phyloP scores from a whole-genome alignment of 2,113 vertebrate species.

The Pogona vitticeps region DNA sequence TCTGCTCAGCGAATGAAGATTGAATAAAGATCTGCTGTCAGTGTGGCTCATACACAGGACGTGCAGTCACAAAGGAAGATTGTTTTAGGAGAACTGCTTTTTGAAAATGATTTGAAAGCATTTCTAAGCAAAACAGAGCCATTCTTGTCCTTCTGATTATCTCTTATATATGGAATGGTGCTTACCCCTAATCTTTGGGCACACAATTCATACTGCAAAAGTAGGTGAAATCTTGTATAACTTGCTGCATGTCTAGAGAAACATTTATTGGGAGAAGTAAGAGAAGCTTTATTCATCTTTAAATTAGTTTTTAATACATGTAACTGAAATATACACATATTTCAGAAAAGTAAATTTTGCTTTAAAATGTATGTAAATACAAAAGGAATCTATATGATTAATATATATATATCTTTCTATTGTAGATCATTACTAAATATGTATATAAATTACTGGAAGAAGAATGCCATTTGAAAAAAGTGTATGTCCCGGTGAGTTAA shows the following conservation, averaged over 20 bases:
- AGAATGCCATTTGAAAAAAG: slow-evolving; percentile 93
- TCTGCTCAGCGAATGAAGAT: slow-evolving; percentile 23
- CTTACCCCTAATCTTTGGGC: slow-evolving; percentile 47
- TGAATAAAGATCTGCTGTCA: slow-evolving; percentile 35
- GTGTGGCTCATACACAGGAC: slow-evolving; percentile 38
- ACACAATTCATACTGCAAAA: slow-evolving; percentile 28
- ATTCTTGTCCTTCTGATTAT: slow-evolving; percentile 41
- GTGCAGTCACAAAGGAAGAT: slow-evolving; percentile 28
- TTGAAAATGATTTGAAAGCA: slow-evolving; percentile 44
- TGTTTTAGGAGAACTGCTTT: slow-evolving; percentile 33
- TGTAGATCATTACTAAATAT: slow-evolving; percentile 94
- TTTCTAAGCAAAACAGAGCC: slow-evolving; percentile 33
- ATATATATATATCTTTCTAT: too few species aligned
- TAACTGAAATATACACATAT: too few species aligned
- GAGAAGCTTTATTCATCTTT: not conserved
- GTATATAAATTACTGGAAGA: slow-evolving; percentile 93
- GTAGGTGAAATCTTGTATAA: slow-evolving; percentile 20
- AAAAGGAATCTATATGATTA: slow-evolving; percentile 6
- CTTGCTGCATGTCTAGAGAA: not conserved
- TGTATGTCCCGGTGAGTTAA: slow-evolving; percentile 91
- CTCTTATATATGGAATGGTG: slow-evolving; percentile 55
- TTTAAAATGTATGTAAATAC: slow-evolving; percentile 9
- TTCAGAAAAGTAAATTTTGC: not conserved
- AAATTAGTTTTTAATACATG: slow-evolving; percentile 5
- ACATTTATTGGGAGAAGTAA: not conserved